A percentile compares a stretch with the other conserved stretches of the same genome.
Evolutionary conservation across 2,113 vertebrate genomes (phyloP).

Genomic region (Vulpes lagopus): DNA sequence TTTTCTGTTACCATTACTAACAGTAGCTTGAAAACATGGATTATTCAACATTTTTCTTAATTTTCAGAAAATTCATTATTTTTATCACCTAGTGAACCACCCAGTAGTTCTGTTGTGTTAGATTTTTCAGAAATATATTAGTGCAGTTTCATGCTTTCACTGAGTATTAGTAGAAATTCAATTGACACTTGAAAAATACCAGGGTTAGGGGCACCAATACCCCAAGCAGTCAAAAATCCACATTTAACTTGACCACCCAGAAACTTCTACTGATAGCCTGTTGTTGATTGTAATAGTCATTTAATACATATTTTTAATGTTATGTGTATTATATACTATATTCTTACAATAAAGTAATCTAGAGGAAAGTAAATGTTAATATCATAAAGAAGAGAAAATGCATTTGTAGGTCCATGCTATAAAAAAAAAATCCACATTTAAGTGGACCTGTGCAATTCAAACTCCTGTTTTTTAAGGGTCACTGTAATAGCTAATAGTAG

Average conservation of each 20-base stretch:
- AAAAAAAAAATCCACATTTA: background rate
- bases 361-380: background rate
- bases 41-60: background rate
- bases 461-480: background rate
- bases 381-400: background rate
- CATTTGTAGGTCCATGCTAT: background rate
- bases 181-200: background rate
- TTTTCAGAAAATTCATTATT: slow-evolving; percentile 14
- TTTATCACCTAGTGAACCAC: slow-evolving; percentile 15
- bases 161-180: slow-evolving; percentile 18
- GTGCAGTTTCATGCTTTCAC: background rate
- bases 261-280: background rate
- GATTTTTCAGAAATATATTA: background rate
- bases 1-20: background rate
- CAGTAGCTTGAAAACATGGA: background rate
- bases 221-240: background rate
- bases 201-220: background rate
- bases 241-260: background rate
- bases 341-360: background rate
- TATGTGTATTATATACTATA: background rate
- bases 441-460: background rate
- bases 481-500: background rate
- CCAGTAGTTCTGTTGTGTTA: background rate
- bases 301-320: background rate
- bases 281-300: background rate